phyloP scores from a whole-genome alignment of 2,888 invertebrate species.

The Sphinx pinastri region DNA sequence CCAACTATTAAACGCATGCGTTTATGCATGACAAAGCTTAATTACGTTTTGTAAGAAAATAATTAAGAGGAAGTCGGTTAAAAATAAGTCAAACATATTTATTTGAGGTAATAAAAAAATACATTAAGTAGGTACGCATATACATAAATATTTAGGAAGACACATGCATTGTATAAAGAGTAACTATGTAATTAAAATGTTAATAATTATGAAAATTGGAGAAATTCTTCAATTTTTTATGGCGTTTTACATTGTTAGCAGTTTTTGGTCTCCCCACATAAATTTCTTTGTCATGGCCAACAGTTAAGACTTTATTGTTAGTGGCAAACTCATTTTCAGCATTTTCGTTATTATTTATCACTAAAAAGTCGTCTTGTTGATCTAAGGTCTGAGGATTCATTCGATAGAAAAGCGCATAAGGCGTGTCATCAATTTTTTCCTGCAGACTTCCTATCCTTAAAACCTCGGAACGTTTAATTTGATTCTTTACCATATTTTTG shows the following conservation, averaged over 20 bases:
- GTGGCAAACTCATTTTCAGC: slow-evolving; percentile 29
- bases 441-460: slow-evolving; percentile 48
- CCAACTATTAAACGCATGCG: not conserved
- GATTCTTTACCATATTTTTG: slow-evolving; percentile 38
- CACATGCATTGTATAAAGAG: slow-evolving; percentile 21
- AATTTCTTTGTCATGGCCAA: slow-evolving; percentile 34
- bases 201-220: slow-evolving; percentile 39
- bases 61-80: no score
- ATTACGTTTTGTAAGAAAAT: not conserved
- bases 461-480: slow-evolving; percentile 32
- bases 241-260: slow-evolving; percentile 40
- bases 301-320: slow-evolving; percentile 38
- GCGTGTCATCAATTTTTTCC: slow-evolving; percentile 47
- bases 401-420: slow-evolving; percentile 65
- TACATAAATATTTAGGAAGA: not conserved
- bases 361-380: slow-evolving; percentile 40
- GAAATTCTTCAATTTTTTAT: slow-evolving; percentile 48
- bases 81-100: not conserved
- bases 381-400: slow-evolving; percentile 54
- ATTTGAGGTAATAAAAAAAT: not conserved
- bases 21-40: not conserved
- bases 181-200: slow-evolving; percentile 22
- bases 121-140: not conserved
- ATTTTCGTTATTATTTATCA: slow-evolving; percentile 3
- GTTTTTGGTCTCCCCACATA: slow-evolving; percentile 34